A percentile compares a stretch with the other conserved stretches of the same genome.
These are phyloP conservation scores for Drosophila longiperda DNA, from an alignment of 2,888 invertebrate species.

Conservation along the genomic window DNA sequence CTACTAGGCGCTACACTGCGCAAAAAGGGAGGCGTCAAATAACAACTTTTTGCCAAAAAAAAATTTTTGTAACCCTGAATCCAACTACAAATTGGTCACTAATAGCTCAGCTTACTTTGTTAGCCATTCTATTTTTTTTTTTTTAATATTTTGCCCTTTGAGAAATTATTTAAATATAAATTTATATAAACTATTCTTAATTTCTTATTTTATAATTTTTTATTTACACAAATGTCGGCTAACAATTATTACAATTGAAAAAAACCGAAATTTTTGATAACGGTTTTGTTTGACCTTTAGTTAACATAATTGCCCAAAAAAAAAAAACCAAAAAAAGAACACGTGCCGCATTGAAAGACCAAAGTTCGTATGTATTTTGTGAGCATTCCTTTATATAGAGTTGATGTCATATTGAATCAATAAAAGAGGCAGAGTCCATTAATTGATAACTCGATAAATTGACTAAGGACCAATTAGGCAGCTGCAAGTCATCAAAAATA, in stretches of 20 bases:
- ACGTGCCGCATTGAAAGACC: conserved; percentile 66
- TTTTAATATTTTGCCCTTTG: neutral
- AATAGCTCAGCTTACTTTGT: neutral
- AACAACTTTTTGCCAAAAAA: neutral
- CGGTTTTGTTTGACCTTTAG: conserved; percentile 67
- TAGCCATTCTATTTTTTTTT: neutral
- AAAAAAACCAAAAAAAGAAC: conserved; percentile 10
- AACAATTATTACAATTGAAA: conserved; percentile 18
- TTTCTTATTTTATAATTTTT: neutral
- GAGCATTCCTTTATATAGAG: conserved; percentile 13
- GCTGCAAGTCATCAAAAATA: conserved; percentile 3
- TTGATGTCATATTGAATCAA: conserved; percentile 48
- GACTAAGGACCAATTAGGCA: conserved; percentile 3
- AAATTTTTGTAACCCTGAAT: neutral
- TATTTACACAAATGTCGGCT: conserved; percentile 36
- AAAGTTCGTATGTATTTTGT: conserved; percentile 49
- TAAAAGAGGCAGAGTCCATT: conserved; percentile 9
- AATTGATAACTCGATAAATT: conserved; percentile 5
- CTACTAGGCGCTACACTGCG: conserved; percentile 48
- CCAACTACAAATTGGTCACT: neutral
- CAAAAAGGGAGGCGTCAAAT: neutral
- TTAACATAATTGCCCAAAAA: conserved; percentile 61
- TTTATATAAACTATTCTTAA: neutral
- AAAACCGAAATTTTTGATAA: conserved; percentile 16
- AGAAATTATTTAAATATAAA: neutral